Base-by-base conservation (phyloP, 2,888 invertebrate species). In the Thera britannica region DNA sequence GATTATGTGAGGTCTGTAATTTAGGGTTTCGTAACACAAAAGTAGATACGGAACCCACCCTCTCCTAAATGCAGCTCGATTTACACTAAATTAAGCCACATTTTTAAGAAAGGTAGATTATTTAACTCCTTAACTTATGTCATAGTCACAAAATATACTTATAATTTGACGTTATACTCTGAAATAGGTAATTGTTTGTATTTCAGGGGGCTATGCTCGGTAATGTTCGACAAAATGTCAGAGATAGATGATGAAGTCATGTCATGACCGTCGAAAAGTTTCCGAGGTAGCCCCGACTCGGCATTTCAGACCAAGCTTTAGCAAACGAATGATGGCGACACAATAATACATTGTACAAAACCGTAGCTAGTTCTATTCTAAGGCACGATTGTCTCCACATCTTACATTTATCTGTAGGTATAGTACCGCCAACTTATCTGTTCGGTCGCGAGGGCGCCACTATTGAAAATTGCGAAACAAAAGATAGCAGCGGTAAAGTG, bases 361-460 rank as follows among this genome's bases (percentile, higher is more conserved):
- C 81, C 83, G 77, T 68, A 71, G 74, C 8, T 55, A 46, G 62
- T 44, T 55, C 9, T 12, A 55, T 80, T 83, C 86, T 91, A 90
- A 91, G 90, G 90, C 90, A 91, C 90, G 85, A 83, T 84, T 82
- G 78, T 80, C 83, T 84, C 77, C 76, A 78, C 75, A 80, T 79
- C 80, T 79, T 79, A 73, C 44, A 69, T 64, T 68, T 65, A 62
- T 61, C 62, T 46, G 44, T 46, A 46, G 44, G 44, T 46, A 46
- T 8, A 46, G 3, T 46, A 9, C 44, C 44, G 44, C 44, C 44
- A 46, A 46, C 44, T 46, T 46, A 46, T 46, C 6, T 46, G 9
- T 9, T 46, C 44, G 34, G 52, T 7, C 52, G 34, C 34, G 52
- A 52, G 23, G 52, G 34, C 12, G 51, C 7, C 23, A 51, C 51